These are phyloP conservation scores for Spizaetus ornatus DNA, from an alignment of 2,113 vertebrate species.

Conservation along the genomic window DNA sequence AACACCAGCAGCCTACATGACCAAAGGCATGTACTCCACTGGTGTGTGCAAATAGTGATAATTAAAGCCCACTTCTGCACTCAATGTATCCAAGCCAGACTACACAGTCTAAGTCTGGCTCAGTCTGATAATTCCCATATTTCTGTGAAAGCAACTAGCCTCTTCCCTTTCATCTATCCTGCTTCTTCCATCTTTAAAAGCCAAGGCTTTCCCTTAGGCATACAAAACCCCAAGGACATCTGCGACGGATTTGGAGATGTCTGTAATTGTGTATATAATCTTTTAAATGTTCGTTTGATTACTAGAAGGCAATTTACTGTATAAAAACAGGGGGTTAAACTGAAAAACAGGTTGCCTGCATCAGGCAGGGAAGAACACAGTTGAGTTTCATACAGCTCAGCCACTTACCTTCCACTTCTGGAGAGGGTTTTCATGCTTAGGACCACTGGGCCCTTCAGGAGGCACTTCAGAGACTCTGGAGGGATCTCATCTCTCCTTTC, in stretches of 20 bases:
- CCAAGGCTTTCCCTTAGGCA: neutral
- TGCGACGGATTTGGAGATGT: neutral
- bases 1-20: neutral
- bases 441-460: neutral
- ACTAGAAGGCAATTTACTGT: neutral
- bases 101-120: neutral
- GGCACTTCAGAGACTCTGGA: neutral
- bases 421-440: neutral
- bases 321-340: neutral
- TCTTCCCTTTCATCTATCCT: neutral
- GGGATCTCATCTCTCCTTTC: neutral
- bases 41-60: neutral
- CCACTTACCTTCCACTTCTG: neutral
- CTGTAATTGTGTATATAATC: neutral
- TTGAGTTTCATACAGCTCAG: neutral
- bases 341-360: neutral
- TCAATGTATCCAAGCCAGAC: neutral
- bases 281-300: slow-evolving; percentile 22
- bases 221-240: slow-evolving; percentile 18
- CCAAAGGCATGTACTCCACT: neutral
- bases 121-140: neutral
- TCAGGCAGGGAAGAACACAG: neutral
- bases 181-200: slow-evolving; percentile 1
- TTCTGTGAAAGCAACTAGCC: neutral
- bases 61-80: neutral